Conservation (phyloP, 2,113 vertebrate genomes). For the Dermatemys mawii region DNA sequence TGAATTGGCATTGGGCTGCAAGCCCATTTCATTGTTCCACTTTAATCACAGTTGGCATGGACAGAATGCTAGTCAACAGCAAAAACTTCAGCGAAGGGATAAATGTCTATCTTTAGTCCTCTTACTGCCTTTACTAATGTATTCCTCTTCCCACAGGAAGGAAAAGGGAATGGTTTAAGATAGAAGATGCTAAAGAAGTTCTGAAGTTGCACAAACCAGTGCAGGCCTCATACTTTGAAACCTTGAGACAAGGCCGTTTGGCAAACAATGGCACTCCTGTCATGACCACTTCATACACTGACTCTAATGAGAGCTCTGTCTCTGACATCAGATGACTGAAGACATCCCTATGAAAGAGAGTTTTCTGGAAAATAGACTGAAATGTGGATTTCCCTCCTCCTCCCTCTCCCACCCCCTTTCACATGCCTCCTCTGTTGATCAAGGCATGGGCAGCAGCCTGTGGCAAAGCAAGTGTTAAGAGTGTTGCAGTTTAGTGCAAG, state of each 20-base stretch:
- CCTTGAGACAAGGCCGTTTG: constrained; percentile 90
- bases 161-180: constrained; percentile 99
- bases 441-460: constrained; percentile 74
- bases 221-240: constrained; percentile 95
- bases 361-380: constrained; percentile 75
- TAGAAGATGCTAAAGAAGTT: constrained; percentile 93
- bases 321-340: constrained; percentile 97
- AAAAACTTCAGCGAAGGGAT: background rate
- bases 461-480: constrained; percentile 72
- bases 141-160: constrained; percentile 85
- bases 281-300: constrained; percentile 88
- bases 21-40: background rate
- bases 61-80: background rate
- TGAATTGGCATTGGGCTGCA: background rate
- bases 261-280: constrained; percentile 95
- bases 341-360: constrained; percentile 50
- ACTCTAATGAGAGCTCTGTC: constrained; percentile 88
- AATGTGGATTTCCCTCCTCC: constrained; percentile 55
- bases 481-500: constrained; percentile 75
- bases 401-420: constrained; percentile 61
- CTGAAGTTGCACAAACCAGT: constrained; percentile 97
- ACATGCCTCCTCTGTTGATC: constrained; percentile 70
- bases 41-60: fast-evolving
- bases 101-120: background rate
- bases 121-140: background rate